phyloP scores from a whole-genome alignment of 2,888 invertebrate genomes.

The Caenorhabditis parvicauda region DNA sequence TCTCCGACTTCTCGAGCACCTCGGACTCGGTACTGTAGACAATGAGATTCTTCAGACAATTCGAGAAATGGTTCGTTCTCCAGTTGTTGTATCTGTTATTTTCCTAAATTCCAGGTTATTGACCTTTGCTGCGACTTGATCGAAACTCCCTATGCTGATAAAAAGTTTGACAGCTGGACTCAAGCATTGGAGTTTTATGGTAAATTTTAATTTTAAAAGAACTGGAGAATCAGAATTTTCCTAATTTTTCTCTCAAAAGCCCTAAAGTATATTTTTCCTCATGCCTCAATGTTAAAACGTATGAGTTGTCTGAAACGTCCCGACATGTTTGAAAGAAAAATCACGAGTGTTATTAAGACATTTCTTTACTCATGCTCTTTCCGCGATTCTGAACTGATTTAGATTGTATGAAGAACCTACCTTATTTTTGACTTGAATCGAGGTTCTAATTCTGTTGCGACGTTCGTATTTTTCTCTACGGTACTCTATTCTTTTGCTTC shows the following conservation, averaged over 20 bases:
- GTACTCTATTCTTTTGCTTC: too few species aligned
- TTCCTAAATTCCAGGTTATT: too few species aligned
- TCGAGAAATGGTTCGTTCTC: slow-evolving; percentile 44
- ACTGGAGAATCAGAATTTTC: neutral
- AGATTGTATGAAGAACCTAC: too few species aligned
- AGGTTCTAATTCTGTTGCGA: neutral
- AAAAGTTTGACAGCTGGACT: slow-evolving; percentile 47
- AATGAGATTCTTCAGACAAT: slow-evolving; percentile 42
- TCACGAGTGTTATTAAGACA: too few species aligned
- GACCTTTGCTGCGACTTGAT: slow-evolving; percentile 55
- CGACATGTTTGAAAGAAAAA: too few species aligned
- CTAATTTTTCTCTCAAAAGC: neutral
- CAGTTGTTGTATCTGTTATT: too few species aligned
- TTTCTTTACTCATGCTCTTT: too few species aligned
- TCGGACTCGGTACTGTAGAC: slow-evolving; percentile 43
- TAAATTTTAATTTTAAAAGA: slow-evolving; percentile 7
- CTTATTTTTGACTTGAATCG: too few species aligned
- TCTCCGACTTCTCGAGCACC: slow-evolving; percentile 43
- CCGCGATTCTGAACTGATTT: too few species aligned
- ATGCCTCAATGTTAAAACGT: neutral
- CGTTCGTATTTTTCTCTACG: too few species aligned
- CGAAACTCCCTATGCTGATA: slow-evolving; percentile 48
- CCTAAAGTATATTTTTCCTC: neutral
- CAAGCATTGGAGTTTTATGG: slow-evolving; percentile 49
- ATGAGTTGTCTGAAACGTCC: neutral